phyloP scores from a whole-genome alignment of 2,888 invertebrate species.

The Aquatica leii region DNA sequence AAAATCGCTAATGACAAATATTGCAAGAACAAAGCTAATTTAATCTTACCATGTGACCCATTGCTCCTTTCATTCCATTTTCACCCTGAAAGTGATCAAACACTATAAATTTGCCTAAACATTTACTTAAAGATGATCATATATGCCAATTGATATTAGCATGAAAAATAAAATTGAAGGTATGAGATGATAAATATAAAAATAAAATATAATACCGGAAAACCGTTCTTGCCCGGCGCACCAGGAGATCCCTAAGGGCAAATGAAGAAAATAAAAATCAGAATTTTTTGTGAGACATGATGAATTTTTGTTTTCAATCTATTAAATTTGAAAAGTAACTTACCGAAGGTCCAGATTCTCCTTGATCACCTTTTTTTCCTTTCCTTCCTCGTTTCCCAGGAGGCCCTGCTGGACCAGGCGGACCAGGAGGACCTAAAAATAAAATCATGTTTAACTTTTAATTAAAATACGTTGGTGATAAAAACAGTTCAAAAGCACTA shows the following conservation, averaged over 20 bases:
- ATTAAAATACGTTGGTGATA: no score
- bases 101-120: not conserved
- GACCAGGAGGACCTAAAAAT: slow-evolving; percentile 64
- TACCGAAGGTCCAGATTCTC: slow-evolving; percentile 82
- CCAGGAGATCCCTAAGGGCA: slow-evolving; percentile 79
- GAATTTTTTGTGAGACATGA: slow-evolving; percentile 49
- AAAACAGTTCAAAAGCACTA: no score
- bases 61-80: slow-evolving; percentile 78
- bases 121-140: not conserved
- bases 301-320: slow-evolving; percentile 34
- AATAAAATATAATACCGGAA: slow-evolving; percentile 79
- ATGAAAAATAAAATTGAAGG: slow-evolving; percentile 25
- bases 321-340: slow-evolving; percentile 58
- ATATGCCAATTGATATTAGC: slow-evolving; percentile 51
- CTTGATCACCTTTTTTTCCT: slow-evolving; percentile 87
- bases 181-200: slow-evolving; percentile 57
- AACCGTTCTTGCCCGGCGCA: slow-evolving; percentile 86
- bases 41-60: slow-evolving; percentile 76
- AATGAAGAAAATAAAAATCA: slow-evolving; percentile 57
- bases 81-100: slow-evolving; percentile 67
- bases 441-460: slow-evolving; percentile 30
- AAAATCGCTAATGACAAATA: slow-evolving; percentile 25
- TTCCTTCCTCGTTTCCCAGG: slow-evolving; percentile 89
- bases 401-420: slow-evolving; percentile 81
- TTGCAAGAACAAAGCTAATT: slow-evolving; percentile 25